Evolutionary conservation across 2,113 vertebrate species (phyloP), one percentile per base, ranked within the genome.

Genomic region (Ciconia boyciana): DNA sequence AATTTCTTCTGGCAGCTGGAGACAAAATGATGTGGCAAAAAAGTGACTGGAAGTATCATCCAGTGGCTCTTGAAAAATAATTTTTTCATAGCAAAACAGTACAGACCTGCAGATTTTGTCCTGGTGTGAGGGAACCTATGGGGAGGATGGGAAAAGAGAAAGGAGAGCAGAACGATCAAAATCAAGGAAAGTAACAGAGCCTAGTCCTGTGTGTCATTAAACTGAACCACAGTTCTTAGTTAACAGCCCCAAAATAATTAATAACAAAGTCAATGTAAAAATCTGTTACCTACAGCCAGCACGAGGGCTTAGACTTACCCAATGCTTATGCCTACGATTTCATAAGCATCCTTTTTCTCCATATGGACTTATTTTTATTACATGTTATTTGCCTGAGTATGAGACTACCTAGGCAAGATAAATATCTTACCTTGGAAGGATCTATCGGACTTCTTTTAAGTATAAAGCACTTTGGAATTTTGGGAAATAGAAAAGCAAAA

Each of bases 1-100:
- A 68, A 95, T 94, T 84, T 95, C 86, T 96, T 83, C 89, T 94
- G 94, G 91, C 96, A 96, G 97, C 85, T 87, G 91, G 49, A 93
- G 85, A 89, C 88, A 97, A 97, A 97, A 95, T 79, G 65, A 94
- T 9, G 31, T 87, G 79, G 89, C 92, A 94, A 93, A 81, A 92
- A 94, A 83, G 86, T 76, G 72, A 93, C 88, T 82, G 76, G 65
- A 94, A 96, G 92, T 90, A 95, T 79, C 95, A 89, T 83, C 75
- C 79, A 94, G 87, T 49, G 71, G 68, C 75, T 70, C 78, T 44
- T 66, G 46, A 90, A 77, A 94, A 95, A 88, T 11, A 65, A 16
- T 44, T 91, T 80, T 80, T 80, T 82, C 64, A 39, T 44, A 83
- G 77, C 43, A 82, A 89, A 95, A 41, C 15, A 85, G 66, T 43